Percentiles rank a stretch among this genome's conserved stretches.
Conservation (phyloP, 2,888 invertebrate species). For the Eucera pruinosa region DNA sequence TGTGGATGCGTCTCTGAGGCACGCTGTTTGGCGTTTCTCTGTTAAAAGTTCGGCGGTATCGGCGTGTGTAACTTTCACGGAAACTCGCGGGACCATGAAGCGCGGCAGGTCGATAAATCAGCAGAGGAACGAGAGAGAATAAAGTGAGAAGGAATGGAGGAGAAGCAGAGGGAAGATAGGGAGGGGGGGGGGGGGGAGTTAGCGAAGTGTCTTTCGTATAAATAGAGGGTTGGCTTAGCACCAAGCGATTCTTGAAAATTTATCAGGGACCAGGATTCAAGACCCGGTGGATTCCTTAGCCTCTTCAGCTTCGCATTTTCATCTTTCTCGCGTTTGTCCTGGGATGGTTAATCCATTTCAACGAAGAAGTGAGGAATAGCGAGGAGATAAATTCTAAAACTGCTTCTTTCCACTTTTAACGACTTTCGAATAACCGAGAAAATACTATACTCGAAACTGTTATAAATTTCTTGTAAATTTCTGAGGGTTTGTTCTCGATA, state of each 20-base stretch:
- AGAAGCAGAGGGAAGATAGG: background rate
- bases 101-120: constrained; percentile 55
- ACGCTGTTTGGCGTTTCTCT: background rate
- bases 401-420: background rate
- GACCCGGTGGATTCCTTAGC: background rate
- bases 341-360: constrained; percentile 19
- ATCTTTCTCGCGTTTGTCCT: constrained; percentile 18
- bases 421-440: background rate
- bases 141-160: constrained; percentile 5
- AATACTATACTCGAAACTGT: background rate
- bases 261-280: constrained; percentile 24
- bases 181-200: constrained; percentile 7
- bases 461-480: too few species aligned
- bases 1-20: background rate
- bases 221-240: constrained; percentile 42
- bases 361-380: constrained; percentile 10
- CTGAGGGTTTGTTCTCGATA: too few species aligned
- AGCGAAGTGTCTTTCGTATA: constrained; percentile 35
- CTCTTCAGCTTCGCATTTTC: constrained; percentile 23
- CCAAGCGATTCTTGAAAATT: constrained; percentile 24
- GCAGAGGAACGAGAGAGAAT: too few species aligned
- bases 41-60: constrained; percentile 50
- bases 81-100: constrained; percentile 45
- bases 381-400: constrained; percentile 14
- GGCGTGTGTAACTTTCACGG: constrained; percentile 18